Base-by-base conservation (phyloP, 2,113 vertebrate genomes). In the Porphyrio hochstetteri region DNA sequence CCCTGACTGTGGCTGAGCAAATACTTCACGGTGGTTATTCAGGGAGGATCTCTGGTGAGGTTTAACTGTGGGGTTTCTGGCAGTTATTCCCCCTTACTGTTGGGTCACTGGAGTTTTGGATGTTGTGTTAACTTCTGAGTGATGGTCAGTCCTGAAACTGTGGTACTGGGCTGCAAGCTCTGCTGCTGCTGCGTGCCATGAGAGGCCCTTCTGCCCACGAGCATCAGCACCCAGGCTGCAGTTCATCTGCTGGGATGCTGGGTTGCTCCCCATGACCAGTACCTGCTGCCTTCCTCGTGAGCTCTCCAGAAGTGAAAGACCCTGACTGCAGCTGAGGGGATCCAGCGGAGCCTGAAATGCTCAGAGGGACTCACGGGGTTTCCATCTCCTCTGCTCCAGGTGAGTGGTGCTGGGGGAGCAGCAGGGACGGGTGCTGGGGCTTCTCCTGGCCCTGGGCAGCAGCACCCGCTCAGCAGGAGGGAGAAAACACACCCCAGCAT, bases 121-220 rank as follows among this genome's bases (percentile, higher is more conserved):
- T 16, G 25, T 10, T 56, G 7, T 7, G 1, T 56, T n/a, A 6
- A 35, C 36, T 67, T 71, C 20, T 42, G 50, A 63, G 70, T 24
- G 27, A 18, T 7, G 14, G 18, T 36, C 64, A 4, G 7, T 64
- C 33, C 63, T 61, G 40, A 16, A 38, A 64, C 31, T 27, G 18
- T 4, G 27, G 19, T 11, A 18, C 4, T 9, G 46, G 31, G 20
- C 18, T 5, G 8, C 19, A 29, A 80, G 38, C 56, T 81, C 61
- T 53, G 35, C 48, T 25, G 35, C 48, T 25, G 6, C 17, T 23
- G 64, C 0, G 8, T 28, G 33, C 16, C 1, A 6, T 1, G 10
- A 44, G 46, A n/a, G 53, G 36, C 35, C 2, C 24, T 31, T 44
- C 56, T 79, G 60, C n/a, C 81, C 53, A 21, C 11, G 8, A 10